Conservation (phyloP, 2,888 invertebrate genomes). For the Empis stercorea region DNA sequence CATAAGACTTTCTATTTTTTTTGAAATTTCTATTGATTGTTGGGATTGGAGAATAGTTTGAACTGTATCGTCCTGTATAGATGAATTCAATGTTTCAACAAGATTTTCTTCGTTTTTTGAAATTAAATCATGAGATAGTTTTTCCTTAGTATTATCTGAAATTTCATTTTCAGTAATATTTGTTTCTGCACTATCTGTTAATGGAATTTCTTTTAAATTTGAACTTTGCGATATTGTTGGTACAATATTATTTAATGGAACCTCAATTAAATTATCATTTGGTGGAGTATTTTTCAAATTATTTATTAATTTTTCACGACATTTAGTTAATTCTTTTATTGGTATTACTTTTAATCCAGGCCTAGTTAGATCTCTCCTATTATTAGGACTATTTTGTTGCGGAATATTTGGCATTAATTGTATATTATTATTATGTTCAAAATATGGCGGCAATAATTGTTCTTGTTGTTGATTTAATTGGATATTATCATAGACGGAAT, state of each 20-base stretch:
- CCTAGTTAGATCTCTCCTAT: background rate
- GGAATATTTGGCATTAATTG: background rate
- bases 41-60: no score
- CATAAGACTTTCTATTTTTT: background rate
- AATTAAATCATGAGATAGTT: background rate
- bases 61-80: no score
- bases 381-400: background rate
- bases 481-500: no score
- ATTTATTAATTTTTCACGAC: background rate
- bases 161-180: conserved; percentile 5
- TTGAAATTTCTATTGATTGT: background rate
- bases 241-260: background rate
- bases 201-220: background rate
- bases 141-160: background rate
- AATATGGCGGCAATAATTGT: no score
- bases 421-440: no score
- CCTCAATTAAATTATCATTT: background rate
- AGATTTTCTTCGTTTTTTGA: background rate
- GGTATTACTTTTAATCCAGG: background rate
- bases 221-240: background rate
- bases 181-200: background rate
- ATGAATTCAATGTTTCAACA: no score
- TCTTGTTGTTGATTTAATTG: no score
- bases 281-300: background rate
- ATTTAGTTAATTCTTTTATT: background rate